Evolutionary conservation across 2,888 invertebrate genomes (phyloP), one percentile per base, ranked within the genome.

Genomic region (Baccha elongata): DNA sequence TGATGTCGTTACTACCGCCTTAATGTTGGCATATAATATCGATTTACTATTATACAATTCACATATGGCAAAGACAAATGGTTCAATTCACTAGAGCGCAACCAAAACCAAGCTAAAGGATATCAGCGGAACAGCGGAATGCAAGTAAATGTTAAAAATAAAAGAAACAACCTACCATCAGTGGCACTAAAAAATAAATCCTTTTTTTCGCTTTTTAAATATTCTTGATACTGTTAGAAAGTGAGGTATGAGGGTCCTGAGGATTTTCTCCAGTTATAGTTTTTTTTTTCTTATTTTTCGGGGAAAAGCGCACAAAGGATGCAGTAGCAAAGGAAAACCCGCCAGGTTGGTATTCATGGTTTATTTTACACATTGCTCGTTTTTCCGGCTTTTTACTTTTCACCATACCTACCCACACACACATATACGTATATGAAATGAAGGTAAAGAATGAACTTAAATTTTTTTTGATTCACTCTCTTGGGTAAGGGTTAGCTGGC

Each of bases 11-110:
- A 52, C 71, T 64, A 23, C 76, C 55, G 64, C 76, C 71, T 68
- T 68, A 73, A 83, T 83, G 83, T 73, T 68, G 73, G 73, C 72
- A 69, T 78, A 68, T 78, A 68, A 78, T 83, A 83, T 83, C 83
- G 83, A 83, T 83, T 83, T 78, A 68, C 72, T 83, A 68, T 78
- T 72, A 83, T 55, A 71, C 60, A 64, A 23, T 52, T 78, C 83
- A 68, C 83, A 83, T 78, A 83, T 83, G 83, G 83, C 83, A 83
- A 68, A 78, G 83, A 83, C 83, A 83, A 83, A 83, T 83, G 78
- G 83, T 83, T 83, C 83, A 83, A 83, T 83, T 78, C 83, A 53
- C 62, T 46, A 68, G 72, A 78, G 83, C 68, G 52, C 68, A 73
- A 72, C 68, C 62, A 62, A 72, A 72, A 73, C 52, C 67, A 55